A percentile compares a stretch with the other conserved stretches of the same genome.
Conservation (phyloP, 2,797 vertebrate genomes). For the Sphenodon punctatus region DNA sequence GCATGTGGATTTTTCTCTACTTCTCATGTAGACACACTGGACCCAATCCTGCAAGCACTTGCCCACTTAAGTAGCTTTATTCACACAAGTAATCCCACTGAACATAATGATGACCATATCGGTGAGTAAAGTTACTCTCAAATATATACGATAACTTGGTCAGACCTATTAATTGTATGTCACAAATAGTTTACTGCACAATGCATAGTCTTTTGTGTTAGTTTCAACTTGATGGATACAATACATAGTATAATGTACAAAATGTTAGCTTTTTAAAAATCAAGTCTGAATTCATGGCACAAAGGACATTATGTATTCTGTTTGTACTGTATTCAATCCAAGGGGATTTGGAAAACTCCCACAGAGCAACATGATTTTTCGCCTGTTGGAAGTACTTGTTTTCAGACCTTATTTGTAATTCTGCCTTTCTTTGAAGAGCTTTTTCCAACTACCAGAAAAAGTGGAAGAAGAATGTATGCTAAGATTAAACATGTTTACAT, state of each 20-base stretch:
- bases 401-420: background rate
- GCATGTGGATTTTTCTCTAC: background rate
- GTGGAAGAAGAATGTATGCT: background rate
- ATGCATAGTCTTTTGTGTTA: accelerated
- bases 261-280: background rate
- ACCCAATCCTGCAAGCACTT: background rate
- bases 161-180: background rate
- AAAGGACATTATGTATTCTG: background rate
- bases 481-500: background rate
- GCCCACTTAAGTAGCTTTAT: background rate
- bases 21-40: background rate
- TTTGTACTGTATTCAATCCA: background rate
- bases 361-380: background rate
- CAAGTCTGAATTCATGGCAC: background rate
- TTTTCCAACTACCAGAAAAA: background rate
- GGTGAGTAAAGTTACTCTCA: background rate
- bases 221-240: background rate
- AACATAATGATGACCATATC: background rate
- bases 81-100: background rate
- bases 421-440: background rate
- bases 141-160: background rate
- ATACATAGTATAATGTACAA: background rate
- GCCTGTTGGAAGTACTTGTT: background rate
- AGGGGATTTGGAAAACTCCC: background rate
- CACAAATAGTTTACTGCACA: too few species aligned